Evolutionary conservation across 1,140 invertebrate genomes (phyloP).

Genomic region (Drosophila subobscura): DNA sequence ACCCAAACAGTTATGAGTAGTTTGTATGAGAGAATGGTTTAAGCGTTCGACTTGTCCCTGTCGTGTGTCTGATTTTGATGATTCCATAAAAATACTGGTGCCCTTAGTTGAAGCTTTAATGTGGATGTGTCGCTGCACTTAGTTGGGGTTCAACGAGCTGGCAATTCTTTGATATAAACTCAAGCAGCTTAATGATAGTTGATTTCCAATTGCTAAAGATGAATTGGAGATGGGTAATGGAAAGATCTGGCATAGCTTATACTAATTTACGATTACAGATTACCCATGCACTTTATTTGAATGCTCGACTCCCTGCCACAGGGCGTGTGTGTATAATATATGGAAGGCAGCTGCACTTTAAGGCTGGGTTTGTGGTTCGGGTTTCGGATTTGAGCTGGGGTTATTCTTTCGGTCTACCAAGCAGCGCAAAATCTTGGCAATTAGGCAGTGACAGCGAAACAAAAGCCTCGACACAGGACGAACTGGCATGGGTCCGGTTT

Average conservation of each 20-base stretch:
- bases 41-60: conserved; percentile 47
- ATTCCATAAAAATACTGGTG: conserved; percentile 56
- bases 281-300: conserved; percentile 21
- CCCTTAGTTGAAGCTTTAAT: conserved; percentile 37
- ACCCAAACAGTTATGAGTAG: conserved; percentile 74
- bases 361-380: conserved; percentile 4
- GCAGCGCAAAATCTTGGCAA: conserved; percentile 69
- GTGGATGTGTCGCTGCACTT: conserved; percentile 2
- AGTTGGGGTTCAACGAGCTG: conserved; percentile 24
- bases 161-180: not conserved
- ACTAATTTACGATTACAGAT: conserved; percentile 26
- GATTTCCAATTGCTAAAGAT: conserved; percentile 11
- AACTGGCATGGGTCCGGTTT: conserved; percentile 7
- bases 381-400: conserved; percentile 4
- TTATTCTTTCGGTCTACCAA: conserved; percentile 41
- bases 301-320: conserved; percentile 50
- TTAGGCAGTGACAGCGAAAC: conserved; percentile 72
- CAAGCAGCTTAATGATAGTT: conserved; percentile 22
- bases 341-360: conserved; percentile 37
- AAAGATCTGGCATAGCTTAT: conserved; percentile 2
- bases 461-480: conserved; percentile 44
- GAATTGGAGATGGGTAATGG: conserved; percentile 1
- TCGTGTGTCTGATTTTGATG: conserved; percentile 60
- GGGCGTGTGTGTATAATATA: conserved; percentile 67
- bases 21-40: conserved; percentile 25